Percentiles rank a stretch among this genome's conserved stretches.
Conservation (phyloP, 2,888 invertebrate species). For the Clistopyga incitator region DNA sequence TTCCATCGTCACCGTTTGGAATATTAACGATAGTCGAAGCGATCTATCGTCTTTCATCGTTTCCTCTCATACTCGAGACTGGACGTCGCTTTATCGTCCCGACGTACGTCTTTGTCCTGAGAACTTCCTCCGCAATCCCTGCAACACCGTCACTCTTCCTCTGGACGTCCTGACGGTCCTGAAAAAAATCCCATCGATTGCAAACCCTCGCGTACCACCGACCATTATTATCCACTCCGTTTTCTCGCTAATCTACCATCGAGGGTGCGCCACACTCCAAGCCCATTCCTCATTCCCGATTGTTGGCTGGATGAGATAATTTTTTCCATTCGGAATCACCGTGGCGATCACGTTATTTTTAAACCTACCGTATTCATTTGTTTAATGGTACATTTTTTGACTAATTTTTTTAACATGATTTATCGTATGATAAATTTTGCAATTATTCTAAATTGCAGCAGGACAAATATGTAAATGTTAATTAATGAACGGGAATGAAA, state of each 20-base stretch:
- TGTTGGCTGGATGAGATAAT: background rate
- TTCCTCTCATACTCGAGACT: conserved; percentile 24
- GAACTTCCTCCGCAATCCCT: background rate
- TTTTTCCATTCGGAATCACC: background rate
- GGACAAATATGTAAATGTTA: too few species aligned
- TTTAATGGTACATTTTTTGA: background rate
- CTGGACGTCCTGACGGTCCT: background rate
- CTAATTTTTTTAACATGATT: too few species aligned
- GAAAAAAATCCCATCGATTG: background rate
- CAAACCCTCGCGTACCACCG: background rate
- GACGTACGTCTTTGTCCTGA: conserved; percentile 13
- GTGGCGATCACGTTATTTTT: background rate
- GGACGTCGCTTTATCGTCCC: background rate
- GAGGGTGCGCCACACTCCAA: background rate
- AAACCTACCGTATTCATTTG: too few species aligned
- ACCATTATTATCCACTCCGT: background rate
- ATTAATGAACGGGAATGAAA: too few species aligned
- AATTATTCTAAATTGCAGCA: background rate
- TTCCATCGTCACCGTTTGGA: conserved; percentile 76
- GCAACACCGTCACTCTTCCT: background rate
- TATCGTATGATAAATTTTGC: background rate
- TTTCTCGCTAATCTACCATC: conserved; percentile 2
- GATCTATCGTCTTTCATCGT: conserved; percentile 69
- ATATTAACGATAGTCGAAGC: conserved; percentile 77
- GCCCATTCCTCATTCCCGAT: background rate